Evolutionary conservation across 2,113 vertebrate genomes (phyloP).

Genomic region (Pitta sordida): DNA sequence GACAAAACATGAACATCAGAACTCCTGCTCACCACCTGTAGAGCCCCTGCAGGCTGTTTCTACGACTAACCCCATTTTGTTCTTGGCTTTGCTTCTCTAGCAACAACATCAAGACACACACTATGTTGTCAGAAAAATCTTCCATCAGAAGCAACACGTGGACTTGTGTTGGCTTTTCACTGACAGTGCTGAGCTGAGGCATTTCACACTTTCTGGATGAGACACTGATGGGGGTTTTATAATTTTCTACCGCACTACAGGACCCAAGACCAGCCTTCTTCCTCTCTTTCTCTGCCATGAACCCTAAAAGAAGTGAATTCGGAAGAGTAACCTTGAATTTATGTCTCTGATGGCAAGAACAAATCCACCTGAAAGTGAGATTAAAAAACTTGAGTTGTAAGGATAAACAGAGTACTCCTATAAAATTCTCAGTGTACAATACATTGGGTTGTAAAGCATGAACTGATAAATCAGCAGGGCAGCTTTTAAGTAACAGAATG

Average conservation of each 20-base stretch:
- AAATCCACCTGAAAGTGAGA: background rate
- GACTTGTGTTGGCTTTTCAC: background rate
- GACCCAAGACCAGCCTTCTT: background rate
- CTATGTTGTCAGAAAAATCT: background rate
- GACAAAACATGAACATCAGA: fast-evolving
- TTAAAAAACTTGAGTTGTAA: background rate
- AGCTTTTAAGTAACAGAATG: background rate
- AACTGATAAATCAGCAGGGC: background rate
- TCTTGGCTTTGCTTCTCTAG: background rate
- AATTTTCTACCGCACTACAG: background rate
- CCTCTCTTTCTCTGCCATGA: background rate
- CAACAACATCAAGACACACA: background rate
- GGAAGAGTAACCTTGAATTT: background rate
- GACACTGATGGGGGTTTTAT: background rate
- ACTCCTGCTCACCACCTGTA: background rate
- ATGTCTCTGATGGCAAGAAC: background rate
- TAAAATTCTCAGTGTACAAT: background rate
- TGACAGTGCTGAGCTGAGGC: background rate
- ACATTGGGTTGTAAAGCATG: background rate
- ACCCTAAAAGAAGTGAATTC: background rate
- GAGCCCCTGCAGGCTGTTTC: background rate
- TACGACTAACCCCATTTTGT: background rate
- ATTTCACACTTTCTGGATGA: background rate
- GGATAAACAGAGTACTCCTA: background rate
- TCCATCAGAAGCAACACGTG: fast-evolving